Percentiles rank a stretch among this genome's conserved stretches.
phyloP scores from a whole-genome alignment of 1,140 invertebrate genomes.

The Microvelia longipes region DNA sequence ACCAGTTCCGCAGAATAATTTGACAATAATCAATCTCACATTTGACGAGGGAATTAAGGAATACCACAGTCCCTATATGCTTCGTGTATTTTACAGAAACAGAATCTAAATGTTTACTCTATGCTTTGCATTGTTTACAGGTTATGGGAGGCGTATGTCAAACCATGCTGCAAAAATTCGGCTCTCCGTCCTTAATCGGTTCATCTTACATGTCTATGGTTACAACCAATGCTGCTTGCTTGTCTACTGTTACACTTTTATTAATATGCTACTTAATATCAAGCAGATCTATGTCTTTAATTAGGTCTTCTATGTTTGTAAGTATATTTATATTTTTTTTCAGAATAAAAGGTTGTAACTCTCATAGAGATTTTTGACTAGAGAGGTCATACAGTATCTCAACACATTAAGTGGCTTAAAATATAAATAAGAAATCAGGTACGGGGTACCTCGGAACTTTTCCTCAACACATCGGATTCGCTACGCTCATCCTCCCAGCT shows the following conservation, averaged over 20 bases:
- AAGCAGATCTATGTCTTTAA: conserved; percentile 50
- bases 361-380: too few species aligned
- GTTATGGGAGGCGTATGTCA: conserved; percentile 56
- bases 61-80: background rate
- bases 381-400: too few species aligned
- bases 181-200: conserved; percentile 48
- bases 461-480: too few species aligned
- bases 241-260: conserved; percentile 51
- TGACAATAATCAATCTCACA: background rate
- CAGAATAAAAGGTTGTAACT: too few species aligned
- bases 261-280: conserved; percentile 59
- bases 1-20: background rate
- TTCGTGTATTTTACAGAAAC: background rate
- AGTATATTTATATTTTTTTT: conserved; percentile 32
- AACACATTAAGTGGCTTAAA: too few species aligned
- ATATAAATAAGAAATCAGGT: too few species aligned
- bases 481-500: too few species aligned
- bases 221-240: conserved; percentile 54
- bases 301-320: conserved; percentile 63
- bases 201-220: conserved; percentile 57
- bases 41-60: background rate
- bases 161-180: conserved; percentile 56
- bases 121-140: too few species aligned
- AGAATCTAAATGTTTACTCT: background rate
- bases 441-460: too few species aligned